Conservation (phyloP, 2,113 vertebrate genomes). For the Casuarius casuarius region DNA sequence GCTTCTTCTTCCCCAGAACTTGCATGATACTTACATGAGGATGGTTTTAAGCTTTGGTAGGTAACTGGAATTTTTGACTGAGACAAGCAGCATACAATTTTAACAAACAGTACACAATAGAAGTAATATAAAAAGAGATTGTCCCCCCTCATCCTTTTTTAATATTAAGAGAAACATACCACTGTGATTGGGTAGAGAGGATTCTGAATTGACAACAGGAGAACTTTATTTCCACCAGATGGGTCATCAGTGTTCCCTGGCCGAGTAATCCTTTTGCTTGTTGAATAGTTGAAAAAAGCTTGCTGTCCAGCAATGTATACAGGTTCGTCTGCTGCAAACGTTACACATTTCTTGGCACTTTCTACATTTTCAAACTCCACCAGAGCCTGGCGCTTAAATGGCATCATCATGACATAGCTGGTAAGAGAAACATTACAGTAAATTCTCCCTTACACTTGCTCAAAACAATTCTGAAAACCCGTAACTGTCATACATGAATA, state of each 20-base stretch:
- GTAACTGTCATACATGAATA: rapidly evolving
- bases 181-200: constrained; percentile 96
- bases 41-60: background rate
- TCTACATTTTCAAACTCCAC: constrained; percentile 92
- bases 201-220: constrained; percentile 93
- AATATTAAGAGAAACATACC: constrained; percentile 73
- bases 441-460: background rate
- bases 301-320: constrained; percentile 91
- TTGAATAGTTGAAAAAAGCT: constrained; percentile 96
- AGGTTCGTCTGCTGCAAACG: constrained; percentile 81
- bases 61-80: background rate
- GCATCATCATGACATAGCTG: constrained; percentile 99
- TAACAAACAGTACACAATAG: background rate
- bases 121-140: background rate
- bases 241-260: constrained; percentile 92
- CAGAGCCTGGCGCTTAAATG: constrained; percentile 92
- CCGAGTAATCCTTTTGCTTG: constrained; percentile 93
- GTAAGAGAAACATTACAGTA: background rate
- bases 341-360: constrained; percentile 90
- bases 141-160: background rate
- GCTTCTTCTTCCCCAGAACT: background rate
- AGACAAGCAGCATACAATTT: background rate
- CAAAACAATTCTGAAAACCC: background rate
- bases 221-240: constrained; percentile 91
- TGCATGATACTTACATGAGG: background rate